These are phyloP conservation scores for Anaspis maculata DNA, from an alignment of 2,888 invertebrate species.

Conservation along the genomic window DNA sequence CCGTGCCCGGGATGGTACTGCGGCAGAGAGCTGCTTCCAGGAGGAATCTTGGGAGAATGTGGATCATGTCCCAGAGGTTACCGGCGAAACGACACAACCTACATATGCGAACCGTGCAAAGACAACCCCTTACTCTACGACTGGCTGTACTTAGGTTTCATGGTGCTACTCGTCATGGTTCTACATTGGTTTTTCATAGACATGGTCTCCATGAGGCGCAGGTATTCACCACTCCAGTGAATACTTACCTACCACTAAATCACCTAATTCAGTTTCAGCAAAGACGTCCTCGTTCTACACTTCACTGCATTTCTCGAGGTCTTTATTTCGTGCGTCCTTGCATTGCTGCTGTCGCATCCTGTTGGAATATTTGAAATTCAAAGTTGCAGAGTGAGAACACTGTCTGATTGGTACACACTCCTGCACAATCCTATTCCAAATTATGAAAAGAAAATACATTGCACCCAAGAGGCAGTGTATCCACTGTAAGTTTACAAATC, in stretches of 20 bases:
- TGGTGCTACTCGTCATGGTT: slow-evolving; percentile 80
- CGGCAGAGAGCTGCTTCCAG: slow-evolving; percentile 67
- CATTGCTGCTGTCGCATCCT: slow-evolving; percentile 76
- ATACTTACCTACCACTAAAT: neutral
- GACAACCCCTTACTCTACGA: slow-evolving; percentile 77
- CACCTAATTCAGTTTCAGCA: slow-evolving; percentile 51
- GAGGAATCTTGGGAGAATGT: slow-evolving; percentile 64
- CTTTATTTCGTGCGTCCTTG: slow-evolving; percentile 61
- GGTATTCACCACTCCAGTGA: slow-evolving; percentile 39
- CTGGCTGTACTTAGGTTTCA: slow-evolving; percentile 90
- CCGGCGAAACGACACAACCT: slow-evolving; percentile 60
- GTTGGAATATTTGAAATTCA: slow-evolving; percentile 64
- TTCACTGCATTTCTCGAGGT: slow-evolving; percentile 79
- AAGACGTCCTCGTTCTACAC: slow-evolving; percentile 69
- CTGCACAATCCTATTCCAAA: slow-evolving; percentile 91
- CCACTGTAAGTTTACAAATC: slow-evolving; percentile 70
- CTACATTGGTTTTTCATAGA: slow-evolving; percentile 93
- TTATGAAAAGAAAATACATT: slow-evolving; percentile 80
- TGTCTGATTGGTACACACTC: slow-evolving; percentile 96
- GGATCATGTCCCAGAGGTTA: slow-evolving; percentile 82
- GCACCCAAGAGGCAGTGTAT: slow-evolving; percentile 96
- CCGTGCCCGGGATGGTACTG: slow-evolving; percentile 79
- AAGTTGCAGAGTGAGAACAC: slow-evolving; percentile 68
- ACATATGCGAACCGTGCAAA: slow-evolving; percentile 72
- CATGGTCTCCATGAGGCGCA: slow-evolving; percentile 64